Evolutionary conservation across 2,888 invertebrate species (phyloP).

Genomic region (Hololepta plana): DNA sequence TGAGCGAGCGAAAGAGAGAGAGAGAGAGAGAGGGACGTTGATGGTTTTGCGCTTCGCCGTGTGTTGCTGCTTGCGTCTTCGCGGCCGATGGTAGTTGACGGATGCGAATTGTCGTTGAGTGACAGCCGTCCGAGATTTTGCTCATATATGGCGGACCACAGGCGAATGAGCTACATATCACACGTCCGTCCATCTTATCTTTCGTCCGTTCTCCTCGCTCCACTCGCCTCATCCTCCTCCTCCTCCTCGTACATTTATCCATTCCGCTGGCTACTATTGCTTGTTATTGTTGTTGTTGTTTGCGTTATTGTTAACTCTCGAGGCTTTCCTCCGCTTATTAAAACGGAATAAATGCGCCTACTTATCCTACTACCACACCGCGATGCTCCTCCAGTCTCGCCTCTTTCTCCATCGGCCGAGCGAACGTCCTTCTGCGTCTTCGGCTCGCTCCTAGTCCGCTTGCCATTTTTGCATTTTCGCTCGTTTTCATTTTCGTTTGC

Average conservation of each 20-base stretch:
- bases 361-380: slow-evolving; percentile 3
- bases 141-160: slow-evolving; percentile 22
- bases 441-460: no score
- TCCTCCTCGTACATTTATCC: no score
- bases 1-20: no score
- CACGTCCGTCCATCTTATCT: slow-evolving; percentile 16
- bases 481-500: no score
- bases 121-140: slow-evolving; percentile 22
- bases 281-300: no score
- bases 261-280: no score
- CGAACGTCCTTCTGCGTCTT: slow-evolving; percentile 14
- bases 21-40: neutral
- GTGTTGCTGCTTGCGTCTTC: neutral
- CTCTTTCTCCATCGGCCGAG: slow-evolving; percentile 15
- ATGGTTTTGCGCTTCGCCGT: neutral
- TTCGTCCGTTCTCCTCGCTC: no score
- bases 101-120: slow-evolving; percentile 25
- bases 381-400: slow-evolving; percentile 11
- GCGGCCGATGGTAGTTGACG: slow-evolving; percentile 16
- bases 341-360: slow-evolving; percentile 13
- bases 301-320: no score
- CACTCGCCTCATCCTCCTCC: no score
- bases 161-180: slow-evolving; percentile 20
- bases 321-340: slow-evolving; percentile 13
- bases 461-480: no score